Base-by-base conservation (phyloP, 1,140 invertebrate species). In the Dryas iulia region DNA sequence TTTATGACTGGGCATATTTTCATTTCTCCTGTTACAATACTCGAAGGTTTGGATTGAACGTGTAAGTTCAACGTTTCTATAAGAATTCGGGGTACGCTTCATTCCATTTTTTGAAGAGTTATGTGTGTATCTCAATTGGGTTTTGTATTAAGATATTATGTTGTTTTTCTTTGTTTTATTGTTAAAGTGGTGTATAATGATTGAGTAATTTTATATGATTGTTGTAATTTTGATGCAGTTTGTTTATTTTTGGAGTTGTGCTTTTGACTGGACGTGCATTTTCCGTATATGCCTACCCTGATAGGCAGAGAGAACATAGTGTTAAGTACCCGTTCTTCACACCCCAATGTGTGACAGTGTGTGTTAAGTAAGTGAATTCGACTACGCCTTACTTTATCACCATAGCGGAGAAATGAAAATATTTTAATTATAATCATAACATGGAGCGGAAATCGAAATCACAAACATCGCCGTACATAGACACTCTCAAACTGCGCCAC, bases 1-100 rank as follows among this genome's bases (percentile, higher is more conserved):
- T 68, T 72, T 47, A 47, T 47, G 18, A 21, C 39, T 47, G 2
- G 18, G 39, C 18, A 47, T 47, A 47, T 47, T 47, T 47, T 47
- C 39, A 21, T 47, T 47, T 47, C 39, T 47, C 39, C 21, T 47
- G 14, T 47, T 47, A 47, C 39, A 47, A 47, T 21, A 21, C 7
- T 1, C 39, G 14, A 14, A 10, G 39, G 39, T 47, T 47, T 47
- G n/a, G 39, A 47, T 47, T 21, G 39, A 47, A 47, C 18, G 21
- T 18, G 21, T 47, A 28, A 21, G 39, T 47, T 47, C 39, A 47
- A 47, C 8, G 39, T 47, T 21, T 14, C 39, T 47, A 18, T 3
- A 21, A 47, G 39, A 18, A 47, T 47, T 47, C 21, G 39, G 2
- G 2, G 14, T 3, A 18, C 8, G 21, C 8, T 47, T 47, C 21